Evolutionary conservation across 2,113 vertebrate genomes (phyloP).

Genomic region (Parus major): DNA sequence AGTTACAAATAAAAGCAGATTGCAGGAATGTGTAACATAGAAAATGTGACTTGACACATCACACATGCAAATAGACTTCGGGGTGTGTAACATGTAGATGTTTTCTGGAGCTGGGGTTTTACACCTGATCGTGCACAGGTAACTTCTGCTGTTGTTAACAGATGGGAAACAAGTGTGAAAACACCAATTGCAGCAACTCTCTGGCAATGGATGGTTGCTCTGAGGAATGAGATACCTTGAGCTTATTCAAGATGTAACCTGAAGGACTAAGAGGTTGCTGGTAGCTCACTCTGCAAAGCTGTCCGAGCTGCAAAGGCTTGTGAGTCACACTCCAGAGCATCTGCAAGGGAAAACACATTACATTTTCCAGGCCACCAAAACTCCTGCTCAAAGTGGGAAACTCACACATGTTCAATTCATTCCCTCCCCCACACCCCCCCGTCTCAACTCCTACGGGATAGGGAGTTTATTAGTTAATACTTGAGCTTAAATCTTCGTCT

Average conservation of each 20-base stretch:
- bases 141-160: background rate
- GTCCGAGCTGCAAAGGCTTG: background rate
- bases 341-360: background rate
- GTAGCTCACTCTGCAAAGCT: background rate
- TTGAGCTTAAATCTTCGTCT: background rate
- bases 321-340: slow-evolving; percentile 53
- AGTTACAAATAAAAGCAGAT: background rate
- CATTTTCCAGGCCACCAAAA: slow-evolving; percentile 55
- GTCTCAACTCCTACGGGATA: background rate
- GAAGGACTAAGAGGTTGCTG: background rate
- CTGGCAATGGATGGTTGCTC: background rate
- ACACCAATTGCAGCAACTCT: background rate
- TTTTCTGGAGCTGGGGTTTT: background rate
- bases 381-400: background rate
- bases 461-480: slow-evolving; percentile 44
- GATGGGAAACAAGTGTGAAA: background rate
- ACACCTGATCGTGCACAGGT: background rate
- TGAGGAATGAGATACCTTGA: background rate
- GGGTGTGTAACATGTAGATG: background rate
- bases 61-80: background rate
- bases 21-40: background rate
- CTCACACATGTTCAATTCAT: background rate
- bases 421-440: background rate
- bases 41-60: background rate
- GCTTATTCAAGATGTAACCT: background rate